These are phyloP conservation scores for Sanderia malayensis DNA, from an alignment of 30 jellyfish, hydroid and myxozoan genomes.

Conservation along the genomic window DNA sequence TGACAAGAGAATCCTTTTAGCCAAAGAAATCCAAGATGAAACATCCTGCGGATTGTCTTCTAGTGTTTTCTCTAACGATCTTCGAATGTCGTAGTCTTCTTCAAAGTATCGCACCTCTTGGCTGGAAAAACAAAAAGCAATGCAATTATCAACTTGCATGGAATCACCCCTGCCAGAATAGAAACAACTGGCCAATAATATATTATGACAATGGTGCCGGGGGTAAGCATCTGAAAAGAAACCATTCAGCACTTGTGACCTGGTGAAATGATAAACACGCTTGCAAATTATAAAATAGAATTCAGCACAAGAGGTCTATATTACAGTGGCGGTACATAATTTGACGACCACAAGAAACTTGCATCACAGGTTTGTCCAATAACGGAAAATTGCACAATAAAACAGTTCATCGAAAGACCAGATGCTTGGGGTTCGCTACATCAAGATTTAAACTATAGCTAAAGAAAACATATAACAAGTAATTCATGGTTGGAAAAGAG, in stretches of 20 bases:
- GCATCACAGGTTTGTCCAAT: too few species aligned
- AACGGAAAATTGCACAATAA: too few species aligned
- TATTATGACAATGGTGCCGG: not conserved
- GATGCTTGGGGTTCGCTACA: not conserved
- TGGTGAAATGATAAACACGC: not conserved
- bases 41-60: slow-evolving; percentile 56
- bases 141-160: too few species aligned
- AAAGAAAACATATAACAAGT: too few species aligned
- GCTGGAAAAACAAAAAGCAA: slow-evolving; percentile 11
- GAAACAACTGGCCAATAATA: not conserved
- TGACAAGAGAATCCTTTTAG: slow-evolving; percentile 16
- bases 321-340: too few species aligned
- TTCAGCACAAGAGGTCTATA: not conserved
- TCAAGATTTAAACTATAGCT: too few species aligned
- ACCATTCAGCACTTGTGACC: not conserved
- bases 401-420: not conserved
- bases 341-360: too few species aligned
- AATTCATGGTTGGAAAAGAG: too few species aligned
- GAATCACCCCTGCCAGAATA: too few species aligned
- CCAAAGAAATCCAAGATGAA: slow-evolving; percentile 62
- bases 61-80: slow-evolving; percentile 42
- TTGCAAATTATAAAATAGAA: not conserved
- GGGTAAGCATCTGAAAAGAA: not conserved
- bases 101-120: slow-evolving; percentile 78
- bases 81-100: slow-evolving; percentile 39